These are phyloP conservation scores for Metallyticus violacea DNA, from an alignment of 2,888 invertebrate species.

Conservation along the genomic window DNA sequence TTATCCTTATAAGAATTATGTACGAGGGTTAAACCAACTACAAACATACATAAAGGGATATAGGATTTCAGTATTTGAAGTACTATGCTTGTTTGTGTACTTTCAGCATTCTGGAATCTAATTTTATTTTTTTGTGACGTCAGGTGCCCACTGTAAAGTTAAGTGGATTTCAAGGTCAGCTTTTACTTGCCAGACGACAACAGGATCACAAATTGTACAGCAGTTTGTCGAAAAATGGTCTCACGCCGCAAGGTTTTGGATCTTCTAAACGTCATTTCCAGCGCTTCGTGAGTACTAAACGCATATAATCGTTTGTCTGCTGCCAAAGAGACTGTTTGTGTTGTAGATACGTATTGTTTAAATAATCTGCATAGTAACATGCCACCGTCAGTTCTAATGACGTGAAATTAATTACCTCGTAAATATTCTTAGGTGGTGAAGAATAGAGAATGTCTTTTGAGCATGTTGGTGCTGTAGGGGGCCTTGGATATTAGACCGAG, in stretches of 20 bases:
- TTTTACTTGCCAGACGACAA: not conserved
- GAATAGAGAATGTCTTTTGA: too few species aligned
- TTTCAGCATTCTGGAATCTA: not conserved
- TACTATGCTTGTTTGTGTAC: not conserved
- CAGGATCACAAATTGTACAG: not conserved
- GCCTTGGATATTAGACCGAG: too few species aligned
- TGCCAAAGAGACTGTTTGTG: not conserved
- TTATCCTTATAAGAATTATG: not conserved
- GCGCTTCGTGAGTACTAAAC: conserved; percentile 60
- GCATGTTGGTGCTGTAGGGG: too few species aligned
- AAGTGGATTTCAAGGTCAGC: not conserved
- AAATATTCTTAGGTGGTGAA: too few species aligned
- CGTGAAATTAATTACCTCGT: too few species aligned
- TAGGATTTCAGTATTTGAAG: not conserved
- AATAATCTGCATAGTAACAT: not conserved
- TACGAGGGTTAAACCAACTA: not conserved
- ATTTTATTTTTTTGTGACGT: not conserved
- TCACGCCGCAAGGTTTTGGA: conserved; percentile 60
- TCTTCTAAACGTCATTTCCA: conserved; percentile 61
- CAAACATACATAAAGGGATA: not conserved
- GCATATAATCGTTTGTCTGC: not conserved
- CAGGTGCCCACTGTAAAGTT: not conserved
- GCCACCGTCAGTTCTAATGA: too few species aligned
- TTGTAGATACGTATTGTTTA: too few species aligned
- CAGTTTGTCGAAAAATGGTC: conserved; percentile 43